Base-by-base conservation (phyloP, 2,888 invertebrate genomes). In the Agrochola lychnidis region DNA sequence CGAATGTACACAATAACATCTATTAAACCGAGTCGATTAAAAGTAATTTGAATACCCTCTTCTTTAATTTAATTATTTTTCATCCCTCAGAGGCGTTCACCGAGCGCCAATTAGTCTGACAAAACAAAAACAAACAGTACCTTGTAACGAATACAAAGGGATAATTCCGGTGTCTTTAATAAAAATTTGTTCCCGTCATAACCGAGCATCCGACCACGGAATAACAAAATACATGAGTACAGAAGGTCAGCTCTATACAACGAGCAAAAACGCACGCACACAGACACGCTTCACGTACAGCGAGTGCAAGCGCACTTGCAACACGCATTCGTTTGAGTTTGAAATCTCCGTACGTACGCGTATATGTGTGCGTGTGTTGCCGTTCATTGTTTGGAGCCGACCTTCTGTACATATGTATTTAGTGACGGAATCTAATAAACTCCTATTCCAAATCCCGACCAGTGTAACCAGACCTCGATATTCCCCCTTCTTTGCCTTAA, bases 181-280 rank as follows among this genome's bases (percentile, higher is more conserved):
- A 88, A 84, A 85, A 88, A 90, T 87, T 88, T 87, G 79, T 85
- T 85, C 74, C 10, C 79, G 78, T 84, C 82, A 84, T 87, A 86
- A 79, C 84, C 81, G 7, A 69, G 72, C 71, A 16, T 56, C 57
- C 30, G 70, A 82, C 81, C 79, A 64, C 19, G 30, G 0, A 30
- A 48, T n/a, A 22, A 45, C 9, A 25, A 42, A 48, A 48, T 12
- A 22, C 16, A 3, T 10, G 25, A 3, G 0, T n/a, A 10, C 16
- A 77, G 66, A 64, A 76, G 57, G 40, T n/a, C 10, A 4, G 1
- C 0, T 22, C 16, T 1, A 16, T 25, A 57, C 9, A 48, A 19
- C 4, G 30, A 67, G 66, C 22, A 7, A 67, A 51, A 51, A 16
- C 14, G 7, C 22, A 51, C 22, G 66, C 6, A 22, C 25, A 19